Evolutionary conservation across 2,888 invertebrate species (phyloP).

Genomic region (Trissoscelio sp.): DNA sequence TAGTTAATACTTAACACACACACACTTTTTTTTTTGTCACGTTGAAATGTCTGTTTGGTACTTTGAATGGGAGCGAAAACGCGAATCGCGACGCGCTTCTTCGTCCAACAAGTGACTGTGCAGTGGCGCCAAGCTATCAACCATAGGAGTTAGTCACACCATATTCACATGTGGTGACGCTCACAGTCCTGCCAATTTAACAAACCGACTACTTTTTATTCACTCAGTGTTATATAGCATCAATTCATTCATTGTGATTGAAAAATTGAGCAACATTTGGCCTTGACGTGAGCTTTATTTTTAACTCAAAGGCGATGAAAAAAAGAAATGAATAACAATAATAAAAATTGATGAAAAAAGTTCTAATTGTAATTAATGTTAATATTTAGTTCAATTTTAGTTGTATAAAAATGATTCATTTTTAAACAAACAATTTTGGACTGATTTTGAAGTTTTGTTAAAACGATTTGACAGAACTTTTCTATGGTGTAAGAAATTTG

Average conservation of each 20-base stretch:
- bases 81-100: slow-evolving; percentile 43
- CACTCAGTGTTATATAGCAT: not conserved
- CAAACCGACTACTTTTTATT: slow-evolving; percentile 44
- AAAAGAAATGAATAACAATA: too few species aligned
- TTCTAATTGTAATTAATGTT: too few species aligned
- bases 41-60: not conserved
- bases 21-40: too few species aligned
- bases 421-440: too few species aligned
- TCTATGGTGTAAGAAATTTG: too few species aligned
- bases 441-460: too few species aligned
- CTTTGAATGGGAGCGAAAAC: slow-evolving; percentile 8
- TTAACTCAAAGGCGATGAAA: not conserved
- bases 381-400: too few species aligned
- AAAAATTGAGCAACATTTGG: slow-evolving; percentile 25
- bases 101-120: slow-evolving; percentile 62
- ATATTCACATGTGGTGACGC: slow-evolving; percentile 54
- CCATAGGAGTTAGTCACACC: slow-evolving; percentile 62
- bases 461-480: too few species aligned
- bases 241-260: slow-evolving; percentile 34
- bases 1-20: not conserved
- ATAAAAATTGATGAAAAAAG: too few species aligned
- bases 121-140: slow-evolving; percentile 62
- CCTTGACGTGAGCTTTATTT: slow-evolving; percentile 1
- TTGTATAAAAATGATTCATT: too few species aligned
- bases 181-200: slow-evolving; percentile 62